Evolutionary conservation across 1,140 invertebrate species (phyloP).

Genomic region (Gonioctena quinquepunctata): DNA sequence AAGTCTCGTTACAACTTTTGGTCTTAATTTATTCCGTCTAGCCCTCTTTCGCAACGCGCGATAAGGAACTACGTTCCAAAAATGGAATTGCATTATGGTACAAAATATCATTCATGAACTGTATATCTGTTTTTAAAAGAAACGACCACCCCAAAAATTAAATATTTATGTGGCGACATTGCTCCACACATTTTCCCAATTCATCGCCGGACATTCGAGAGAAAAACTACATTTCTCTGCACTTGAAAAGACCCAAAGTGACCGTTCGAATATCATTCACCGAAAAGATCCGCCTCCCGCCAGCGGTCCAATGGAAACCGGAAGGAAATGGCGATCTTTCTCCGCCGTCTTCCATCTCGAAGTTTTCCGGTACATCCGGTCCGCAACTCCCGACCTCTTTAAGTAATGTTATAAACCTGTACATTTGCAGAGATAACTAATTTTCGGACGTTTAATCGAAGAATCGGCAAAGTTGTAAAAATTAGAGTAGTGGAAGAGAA

Average conservation of each 20-base stretch:
- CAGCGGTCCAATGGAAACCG: slow-evolving; percentile 26
- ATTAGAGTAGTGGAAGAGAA: not conserved
- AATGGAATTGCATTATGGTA: too few species aligned
- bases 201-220: not conserved
- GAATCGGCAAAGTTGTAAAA: slow-evolving; percentile 11
- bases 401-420: slow-evolving; percentile 31
- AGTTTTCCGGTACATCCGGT: slow-evolving; percentile 26
- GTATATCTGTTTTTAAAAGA: too few species aligned
- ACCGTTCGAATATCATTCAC: slow-evolving; percentile 2
- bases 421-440: slow-evolving; percentile 12
- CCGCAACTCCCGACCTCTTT: slow-evolving; percentile 20
- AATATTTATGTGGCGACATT: not conserved
- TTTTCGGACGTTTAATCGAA: slow-evolving; percentile 4
- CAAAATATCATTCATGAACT: too few species aligned
- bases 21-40: too few species aligned
- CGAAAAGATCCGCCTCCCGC: not conserved
- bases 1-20: too few species aligned
- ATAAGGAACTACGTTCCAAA: too few species aligned
- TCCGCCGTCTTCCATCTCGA: slow-evolving; percentile 24
- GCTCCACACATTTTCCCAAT: not conserved
- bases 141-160: not conserved
- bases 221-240: not conserved
- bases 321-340: slow-evolving; percentile 36
- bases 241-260: not conserved
- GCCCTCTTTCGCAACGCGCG: too few species aligned